Percentiles rank a stretch among this genome's conserved stretches.
These are phyloP conservation scores for Malurus elegans DNA, from an alignment of 2,113 vertebrate genomes.

Conservation along the genomic window DNA sequence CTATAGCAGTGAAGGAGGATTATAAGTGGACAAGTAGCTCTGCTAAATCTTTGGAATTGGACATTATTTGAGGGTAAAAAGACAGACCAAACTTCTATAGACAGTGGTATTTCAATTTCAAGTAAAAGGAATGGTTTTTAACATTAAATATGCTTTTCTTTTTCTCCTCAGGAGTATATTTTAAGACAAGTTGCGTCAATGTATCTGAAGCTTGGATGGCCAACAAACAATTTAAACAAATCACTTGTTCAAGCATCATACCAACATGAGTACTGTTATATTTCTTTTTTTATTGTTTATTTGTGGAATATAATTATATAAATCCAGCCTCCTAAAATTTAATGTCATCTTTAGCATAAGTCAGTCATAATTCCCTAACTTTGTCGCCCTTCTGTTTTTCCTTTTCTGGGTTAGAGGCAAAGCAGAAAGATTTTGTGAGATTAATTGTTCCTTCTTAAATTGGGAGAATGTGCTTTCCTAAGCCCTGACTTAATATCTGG, in stretches of 20 bases:
- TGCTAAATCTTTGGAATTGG: neutral
- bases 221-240: conserved; percentile 81
- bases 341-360: neutral
- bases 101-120: neutral
- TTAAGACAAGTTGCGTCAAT: conserved; percentile 91
- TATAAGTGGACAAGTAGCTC: neutral
- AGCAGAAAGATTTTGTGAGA: neutral
- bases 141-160: neutral
- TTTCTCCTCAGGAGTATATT: conserved; percentile 85
- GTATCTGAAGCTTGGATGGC: conserved; percentile 95
- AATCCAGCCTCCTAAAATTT: neutral
- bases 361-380: neutral
- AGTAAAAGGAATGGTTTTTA: neutral
- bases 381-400: neutral
- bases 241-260: conserved; percentile 86
- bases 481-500: conserved; percentile 10
- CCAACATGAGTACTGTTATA: conserved; percentile 86
- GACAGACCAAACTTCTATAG: neutral
- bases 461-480: neutral
- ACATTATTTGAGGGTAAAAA: neutral
- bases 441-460: neutral
- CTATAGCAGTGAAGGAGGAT: neutral
- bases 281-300: neutral
- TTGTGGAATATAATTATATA: neutral
- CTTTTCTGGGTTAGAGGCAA: neutral